Conservation (phyloP, 2,113 vertebrate genomes). For the Trichomycterus rosablanca region DNA sequence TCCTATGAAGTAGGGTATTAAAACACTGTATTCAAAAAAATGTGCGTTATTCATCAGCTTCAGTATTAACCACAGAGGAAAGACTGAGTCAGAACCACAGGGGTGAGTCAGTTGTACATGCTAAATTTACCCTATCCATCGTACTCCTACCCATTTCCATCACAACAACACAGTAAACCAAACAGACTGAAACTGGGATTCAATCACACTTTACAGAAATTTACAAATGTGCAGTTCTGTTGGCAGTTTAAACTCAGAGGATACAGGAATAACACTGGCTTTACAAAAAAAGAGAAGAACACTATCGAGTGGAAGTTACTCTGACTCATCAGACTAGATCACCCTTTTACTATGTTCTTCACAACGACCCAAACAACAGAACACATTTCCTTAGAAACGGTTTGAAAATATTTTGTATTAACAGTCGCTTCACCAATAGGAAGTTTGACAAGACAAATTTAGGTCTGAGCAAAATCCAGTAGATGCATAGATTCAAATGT, state of each 20-base stretch:
- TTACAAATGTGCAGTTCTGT: neutral
- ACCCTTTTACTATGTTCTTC: too few species aligned
- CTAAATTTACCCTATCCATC: constrained; percentile 9
- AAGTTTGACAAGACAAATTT: too few species aligned
- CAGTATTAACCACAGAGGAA: neutral
- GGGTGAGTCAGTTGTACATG: constrained; percentile 10
- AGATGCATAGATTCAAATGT: too few species aligned
- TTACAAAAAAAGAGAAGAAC: too few species aligned
- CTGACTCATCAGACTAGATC: neutral
- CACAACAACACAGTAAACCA: neutral
- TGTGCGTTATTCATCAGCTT: neutral
- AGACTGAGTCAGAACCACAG: constrained; percentile 6
- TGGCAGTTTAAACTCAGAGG: neutral
- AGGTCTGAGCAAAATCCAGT: too few species aligned
- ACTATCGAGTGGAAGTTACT: neutral
- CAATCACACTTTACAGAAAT: too few species aligned
- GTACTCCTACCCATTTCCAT: neutral
- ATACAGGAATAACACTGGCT: too few species aligned
- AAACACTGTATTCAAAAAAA: neutral
- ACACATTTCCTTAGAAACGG: neutral
- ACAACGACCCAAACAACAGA: too few species aligned
- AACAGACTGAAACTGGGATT: neutral
- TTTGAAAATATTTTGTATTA: too few species aligned
- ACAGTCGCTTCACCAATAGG: too few species aligned
- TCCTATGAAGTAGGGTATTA: neutral